These are phyloP conservation scores for Icerya purchasi DNA, from an alignment of 2,888 invertebrate genomes.

Conservation along the genomic window DNA sequence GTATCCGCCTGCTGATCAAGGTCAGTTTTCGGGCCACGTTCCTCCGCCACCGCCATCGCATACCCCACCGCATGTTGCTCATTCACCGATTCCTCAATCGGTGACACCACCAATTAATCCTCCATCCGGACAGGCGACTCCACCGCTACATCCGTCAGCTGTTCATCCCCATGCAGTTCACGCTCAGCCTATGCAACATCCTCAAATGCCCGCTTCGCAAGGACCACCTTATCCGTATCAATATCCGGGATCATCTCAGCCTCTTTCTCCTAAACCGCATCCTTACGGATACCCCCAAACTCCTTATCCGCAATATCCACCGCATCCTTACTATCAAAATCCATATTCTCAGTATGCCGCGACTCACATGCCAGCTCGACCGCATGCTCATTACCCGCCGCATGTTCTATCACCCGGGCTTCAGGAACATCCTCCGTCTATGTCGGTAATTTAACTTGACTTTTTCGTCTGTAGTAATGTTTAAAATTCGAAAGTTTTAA, in stretches of 20 bases:
- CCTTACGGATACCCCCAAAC: slow-evolving; percentile 31
- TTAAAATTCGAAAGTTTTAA: too few species aligned
- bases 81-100: slow-evolving; percentile 15
- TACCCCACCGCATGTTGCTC: slow-evolving; percentile 15
- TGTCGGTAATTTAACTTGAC: background rate
- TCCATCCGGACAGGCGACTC: slow-evolving; percentile 14
- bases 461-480: background rate
- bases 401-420: slow-evolving; percentile 6
- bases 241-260: slow-evolving; percentile 23
- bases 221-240: slow-evolving; percentile 25
- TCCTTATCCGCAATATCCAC: slow-evolving; percentile 33
- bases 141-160: slow-evolving; percentile 8
- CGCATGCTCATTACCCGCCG: slow-evolving; percentile 11
- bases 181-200: slow-evolving; percentile 16
- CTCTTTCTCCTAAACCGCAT: slow-evolving; percentile 32
- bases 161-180: slow-evolving; percentile 13
- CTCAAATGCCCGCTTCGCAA: slow-evolving; percentile 13
- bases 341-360: slow-evolving; percentile 13
- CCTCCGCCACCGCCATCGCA: slow-evolving; percentile 19
- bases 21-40: slow-evolving; percentile 1
- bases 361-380: slow-evolving; percentile 8
- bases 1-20: slow-evolving; percentile 6
- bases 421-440: slow-evolving; percentile 1
- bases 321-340: slow-evolving; percentile 24
- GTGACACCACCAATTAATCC: slow-evolving; percentile 17